phyloP scores from a whole-genome alignment of 2,113 vertebrate species.

The Castor canadensis region DNA sequence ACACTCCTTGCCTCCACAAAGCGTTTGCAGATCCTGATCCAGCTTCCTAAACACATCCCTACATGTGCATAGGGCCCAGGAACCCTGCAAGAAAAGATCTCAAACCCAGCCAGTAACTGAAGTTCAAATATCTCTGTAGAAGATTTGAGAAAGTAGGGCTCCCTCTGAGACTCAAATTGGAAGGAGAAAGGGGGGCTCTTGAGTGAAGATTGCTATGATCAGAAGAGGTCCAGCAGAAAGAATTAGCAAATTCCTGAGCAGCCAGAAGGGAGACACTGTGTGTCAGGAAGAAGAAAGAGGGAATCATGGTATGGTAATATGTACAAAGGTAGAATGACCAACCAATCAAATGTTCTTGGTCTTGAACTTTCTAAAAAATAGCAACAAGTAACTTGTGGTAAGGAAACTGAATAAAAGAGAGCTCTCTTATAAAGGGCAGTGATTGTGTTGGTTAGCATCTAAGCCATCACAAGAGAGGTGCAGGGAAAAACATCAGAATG shows the following conservation, averaged over 20 bases:
- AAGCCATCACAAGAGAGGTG: background rate
- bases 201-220: background rate
- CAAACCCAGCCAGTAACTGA: background rate
- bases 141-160: background rate
- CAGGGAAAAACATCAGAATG: conserved; percentile 11
- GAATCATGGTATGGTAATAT: no score
- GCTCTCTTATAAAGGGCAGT: background rate
- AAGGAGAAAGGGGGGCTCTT: background rate
- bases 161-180: accelerated
- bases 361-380: background rate
- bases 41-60: background rate
- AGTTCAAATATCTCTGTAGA: background rate
- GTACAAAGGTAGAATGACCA: background rate
- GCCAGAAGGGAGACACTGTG: background rate
- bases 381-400: background rate
- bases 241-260: background rate
- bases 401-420: background rate
- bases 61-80: background rate
- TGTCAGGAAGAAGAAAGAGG: background rate
- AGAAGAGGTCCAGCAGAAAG: background rate
- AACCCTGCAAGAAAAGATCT: background rate
- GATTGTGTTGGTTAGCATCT: background rate
- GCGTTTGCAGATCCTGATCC: background rate
- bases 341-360: conserved; percentile 6
- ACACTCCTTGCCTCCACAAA: background rate